Conservation (phyloP, 2,888 invertebrate species). For the Listrodromus nycthemerus region DNA sequence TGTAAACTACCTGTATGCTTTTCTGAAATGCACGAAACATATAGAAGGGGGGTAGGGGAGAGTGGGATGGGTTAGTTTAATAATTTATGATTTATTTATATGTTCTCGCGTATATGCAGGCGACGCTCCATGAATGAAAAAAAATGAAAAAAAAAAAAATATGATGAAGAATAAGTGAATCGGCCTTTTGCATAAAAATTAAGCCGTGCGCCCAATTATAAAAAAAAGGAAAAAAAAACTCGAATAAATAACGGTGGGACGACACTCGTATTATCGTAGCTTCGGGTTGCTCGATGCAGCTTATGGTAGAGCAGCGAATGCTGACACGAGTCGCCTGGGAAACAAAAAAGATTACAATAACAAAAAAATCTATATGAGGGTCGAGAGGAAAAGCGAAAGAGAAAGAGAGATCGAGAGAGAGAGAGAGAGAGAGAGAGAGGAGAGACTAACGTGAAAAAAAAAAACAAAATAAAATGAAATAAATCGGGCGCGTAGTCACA, state of each 20-base stretch:
- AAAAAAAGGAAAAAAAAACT: slow-evolving; percentile 43
- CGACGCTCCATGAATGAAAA: slow-evolving; percentile 74
- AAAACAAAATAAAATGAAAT: slow-evolving; percentile 67
- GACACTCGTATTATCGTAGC: slow-evolving; percentile 47
- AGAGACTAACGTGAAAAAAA: slow-evolving; percentile 46
- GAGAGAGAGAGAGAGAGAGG: slow-evolving; percentile 65
- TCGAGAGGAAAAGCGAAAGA: slow-evolving; percentile 47
- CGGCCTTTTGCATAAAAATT: slow-evolving; percentile 83
- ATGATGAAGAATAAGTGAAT: slow-evolving; percentile 64
- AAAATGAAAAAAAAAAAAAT: slow-evolving; percentile 49
- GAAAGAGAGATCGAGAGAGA: slow-evolving; percentile 17
- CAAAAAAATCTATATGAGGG: slow-evolving; percentile 32
- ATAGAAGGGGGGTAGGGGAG: slow-evolving; percentile 88
- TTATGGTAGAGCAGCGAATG: slow-evolving; percentile 31
- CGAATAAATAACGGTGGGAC: slow-evolving; percentile 42
- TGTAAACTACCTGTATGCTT: slow-evolving; percentile 90
- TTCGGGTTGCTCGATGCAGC: slow-evolving; percentile 39
- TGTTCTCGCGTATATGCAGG: slow-evolving; percentile 77
- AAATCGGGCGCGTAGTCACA: slow-evolving; percentile 80
- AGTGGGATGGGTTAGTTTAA: slow-evolving; percentile 81
- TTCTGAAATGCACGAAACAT: slow-evolving; percentile 95
- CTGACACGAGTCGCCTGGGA: slow-evolving; percentile 49
- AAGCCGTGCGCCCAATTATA: slow-evolving; percentile 73
- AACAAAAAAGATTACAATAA: slow-evolving; percentile 7
- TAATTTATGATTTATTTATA: slow-evolving; percentile 84